Base-by-base conservation (phyloP, 2,113 vertebrate species). In the Glareola pratincola region DNA sequence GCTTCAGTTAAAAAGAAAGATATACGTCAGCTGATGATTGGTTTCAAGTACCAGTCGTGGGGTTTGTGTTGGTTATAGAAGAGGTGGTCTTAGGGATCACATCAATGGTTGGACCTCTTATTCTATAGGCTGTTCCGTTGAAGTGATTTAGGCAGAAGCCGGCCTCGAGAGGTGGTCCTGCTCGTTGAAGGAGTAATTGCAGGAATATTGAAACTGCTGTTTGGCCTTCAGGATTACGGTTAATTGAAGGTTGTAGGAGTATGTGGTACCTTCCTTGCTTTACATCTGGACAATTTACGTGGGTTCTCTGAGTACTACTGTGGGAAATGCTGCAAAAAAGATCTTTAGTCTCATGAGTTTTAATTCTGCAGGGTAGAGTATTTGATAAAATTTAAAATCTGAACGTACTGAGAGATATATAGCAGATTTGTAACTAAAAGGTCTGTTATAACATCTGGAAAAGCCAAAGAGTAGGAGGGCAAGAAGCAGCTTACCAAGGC, bases 261-360 rank as follows among this genome's bases (percentile, higher is more conserved):
- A 15, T 2, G 32, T 19, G 51, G 12, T 18, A 6, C 19, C 27
- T 37, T 19, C 21, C 41, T 19, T 19, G 34, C 51, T 74, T 45
- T 47, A 29, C 26, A 6, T 47, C 34, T 32, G 27, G 48, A 32
- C 37, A 9, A 5, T 24, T 37, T 26, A 16, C 39, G 10, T 32
- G 59, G 24, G 27, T 10, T 34, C 34, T 24, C 27, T 0, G 10
- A 22, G 17, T 26, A 3, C 5, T 18, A 3, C n/a, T 48, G 3
- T 17, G 29, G 43, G 20, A 47, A n/a, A 21, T n/a, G 43, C n/a
- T n/a, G n/a, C 12, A 43, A 23, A 39, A 26, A 60, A 8, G 80
- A 6, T 14, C 45, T 41, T 21, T 36, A 41, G 8, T 14, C 43
- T n/a, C 17, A 2, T 8, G 30, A 30, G 24, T 22, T 68, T 48